Base-by-base conservation (phyloP, 2,113 vertebrate genomes). In the Myodes glareolus region DNA sequence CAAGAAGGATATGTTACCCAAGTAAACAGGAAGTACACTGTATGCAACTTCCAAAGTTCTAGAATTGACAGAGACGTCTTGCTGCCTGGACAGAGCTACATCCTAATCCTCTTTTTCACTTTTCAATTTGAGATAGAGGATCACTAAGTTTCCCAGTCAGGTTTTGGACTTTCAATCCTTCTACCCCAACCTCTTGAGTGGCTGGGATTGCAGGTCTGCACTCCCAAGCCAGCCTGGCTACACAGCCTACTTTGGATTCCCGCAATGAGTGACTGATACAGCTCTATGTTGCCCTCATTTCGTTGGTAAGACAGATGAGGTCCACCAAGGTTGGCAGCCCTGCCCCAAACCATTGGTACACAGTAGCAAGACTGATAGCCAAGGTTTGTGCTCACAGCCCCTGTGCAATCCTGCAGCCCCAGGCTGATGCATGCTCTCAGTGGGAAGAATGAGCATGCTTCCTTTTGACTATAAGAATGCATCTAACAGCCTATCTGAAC, bases 381-480 rank as follows among this genome's bases (percentile, higher is more conserved):
- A 65, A 94, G 55, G n/a, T 42, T 12, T 33, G 17, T 9, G 27
- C 50, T 45, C 29, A 50, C 17, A 89, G 42, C 50, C 25, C 25
- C 36, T 31, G 3, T 58, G 21, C 33, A 4, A 21, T 42, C 3
- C 12, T 89, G 16, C 7, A 55, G 8, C 17, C 55, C 27, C 7
- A 3, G 3, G 13, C 45, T 25, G 76, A 88, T 7, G 29, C 68
- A 45, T 89, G 61, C 10, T 72, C 80, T 92, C 45, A 14, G 42
- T 55, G 39, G 47, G 70, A 65, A 92, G 97, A 96, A 87, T 92
- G 52, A 97, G 92, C 88, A 73, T 4, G 4, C 96, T 95, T 76
- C 17, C 17, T 95, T 92, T 95, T 94, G 0, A 42, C 85, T 67
- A 0, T 19, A 45, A 90, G 70, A 84, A 73, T 82, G 31, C 19